Evolutionary conservation across 2,113 vertebrate species (phyloP).

Genomic region (Eudorcas thomsonii): DNA sequence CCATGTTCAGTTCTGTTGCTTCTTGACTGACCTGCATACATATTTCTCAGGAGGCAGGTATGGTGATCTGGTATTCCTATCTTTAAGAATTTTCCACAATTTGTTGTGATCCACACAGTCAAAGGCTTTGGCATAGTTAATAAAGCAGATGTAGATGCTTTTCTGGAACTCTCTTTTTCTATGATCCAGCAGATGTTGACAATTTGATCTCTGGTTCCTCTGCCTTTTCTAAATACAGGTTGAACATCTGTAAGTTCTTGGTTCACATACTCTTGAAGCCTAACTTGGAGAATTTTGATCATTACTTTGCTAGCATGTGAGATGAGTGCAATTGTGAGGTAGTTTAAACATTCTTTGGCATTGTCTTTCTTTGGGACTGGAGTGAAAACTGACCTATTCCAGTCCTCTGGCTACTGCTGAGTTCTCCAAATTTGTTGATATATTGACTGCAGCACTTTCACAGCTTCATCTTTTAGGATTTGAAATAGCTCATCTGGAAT

Average conservation of each 20-base stretch:
- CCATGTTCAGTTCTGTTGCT: neutral
- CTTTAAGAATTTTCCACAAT: neutral
- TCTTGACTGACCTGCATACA: neutral
- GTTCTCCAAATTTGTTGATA: neutral
- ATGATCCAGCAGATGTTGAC: neutral
- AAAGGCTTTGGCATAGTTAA: neutral
- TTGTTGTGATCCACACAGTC: neutral
- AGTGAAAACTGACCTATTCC: neutral
- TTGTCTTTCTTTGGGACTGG: neutral
- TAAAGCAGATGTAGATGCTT: neutral
- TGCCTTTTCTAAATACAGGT: neutral
- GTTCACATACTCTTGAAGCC: neutral
- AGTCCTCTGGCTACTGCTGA: neutral
- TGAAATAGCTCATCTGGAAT: neutral
- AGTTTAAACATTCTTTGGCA: neutral
- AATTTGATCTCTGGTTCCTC: neutral
- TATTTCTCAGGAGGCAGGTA: neutral
- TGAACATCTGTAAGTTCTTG: neutral
- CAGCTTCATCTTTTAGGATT: neutral
- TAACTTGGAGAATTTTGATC: neutral
- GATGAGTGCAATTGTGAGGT: neutral
- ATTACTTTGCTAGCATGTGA: neutral
- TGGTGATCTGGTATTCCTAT: neutral
- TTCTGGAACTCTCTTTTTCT: neutral
- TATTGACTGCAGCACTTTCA: neutral